These are phyloP conservation scores for Leptinotarsa haldemani DNA, from an alignment of 2,888 invertebrate species.

Conservation along the genomic window DNA sequence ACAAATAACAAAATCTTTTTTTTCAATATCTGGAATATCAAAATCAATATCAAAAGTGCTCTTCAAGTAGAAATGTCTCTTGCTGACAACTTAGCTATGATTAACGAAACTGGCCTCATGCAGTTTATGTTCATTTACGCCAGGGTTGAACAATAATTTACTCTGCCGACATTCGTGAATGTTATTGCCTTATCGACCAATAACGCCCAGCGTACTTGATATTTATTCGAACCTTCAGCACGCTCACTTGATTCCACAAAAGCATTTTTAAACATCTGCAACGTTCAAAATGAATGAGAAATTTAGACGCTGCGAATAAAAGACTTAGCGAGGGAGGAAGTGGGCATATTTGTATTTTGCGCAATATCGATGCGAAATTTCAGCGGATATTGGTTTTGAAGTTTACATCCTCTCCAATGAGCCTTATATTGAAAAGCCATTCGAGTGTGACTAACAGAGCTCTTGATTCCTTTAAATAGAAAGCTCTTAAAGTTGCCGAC, in stretches of 20 bases:
- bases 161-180: conserved; percentile 25
- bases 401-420: conserved; percentile 63
- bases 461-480: conserved; percentile 55
- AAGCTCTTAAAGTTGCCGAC: conserved; percentile 50
- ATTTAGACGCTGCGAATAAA: conserved; percentile 36
- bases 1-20: no score
- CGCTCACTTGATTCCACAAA: conserved; percentile 56
- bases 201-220: conserved; percentile 54
- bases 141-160: neutral
- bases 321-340: conserved; percentile 42
- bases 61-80: no score
- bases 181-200: conserved; percentile 47
- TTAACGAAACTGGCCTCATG: neutral
- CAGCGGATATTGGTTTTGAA: conserved; percentile 58
- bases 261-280: conserved; percentile 56
- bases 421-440: conserved; percentile 58
- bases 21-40: no score
- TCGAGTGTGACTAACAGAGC: conserved; percentile 55
- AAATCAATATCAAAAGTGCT: no score
- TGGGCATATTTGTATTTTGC: conserved; percentile 53
- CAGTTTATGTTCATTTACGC: neutral
- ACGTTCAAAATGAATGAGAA: conserved; percentile 37
- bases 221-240: conserved; percentile 56
- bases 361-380: conserved; percentile 54
- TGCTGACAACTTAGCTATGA: no score